phyloP scores from a whole-genome alignment of 92 coral and sea anemone genomes.

The Anthopleura xanthogrammica region DNA sequence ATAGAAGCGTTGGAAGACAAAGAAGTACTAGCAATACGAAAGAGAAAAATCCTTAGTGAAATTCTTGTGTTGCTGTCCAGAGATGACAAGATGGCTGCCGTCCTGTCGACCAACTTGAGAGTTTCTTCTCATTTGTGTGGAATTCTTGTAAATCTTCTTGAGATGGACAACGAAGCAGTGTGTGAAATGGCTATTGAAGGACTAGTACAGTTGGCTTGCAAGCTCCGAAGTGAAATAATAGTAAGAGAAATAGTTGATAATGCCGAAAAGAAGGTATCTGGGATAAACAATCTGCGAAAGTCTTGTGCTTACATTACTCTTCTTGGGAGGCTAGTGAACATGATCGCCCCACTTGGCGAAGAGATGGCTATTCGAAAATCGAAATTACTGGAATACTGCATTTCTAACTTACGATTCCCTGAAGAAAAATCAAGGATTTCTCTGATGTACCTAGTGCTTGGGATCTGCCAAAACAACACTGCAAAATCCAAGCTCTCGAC shows the following conservation, averaged over 20 bases:
- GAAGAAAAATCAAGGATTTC: conserved; percentile 70
- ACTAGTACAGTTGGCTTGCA: conserved; percentile 49
- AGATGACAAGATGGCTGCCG: conserved; percentile 41
- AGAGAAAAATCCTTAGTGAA: conserved; percentile 80
- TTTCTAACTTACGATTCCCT: conserved; percentile 57
- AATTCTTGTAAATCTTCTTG: conserved; percentile 57
- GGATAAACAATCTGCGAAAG: conserved; percentile 66
- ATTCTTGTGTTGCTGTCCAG: conserved; percentile 58
- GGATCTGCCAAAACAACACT: conserved; percentile 51
- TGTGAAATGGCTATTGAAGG: conserved; percentile 62
- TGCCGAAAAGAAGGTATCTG: conserved; percentile 44
- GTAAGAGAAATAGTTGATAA: conserved; percentile 72
- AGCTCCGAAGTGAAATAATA: conserved; percentile 61
- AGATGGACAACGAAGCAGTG: conserved; percentile 55
- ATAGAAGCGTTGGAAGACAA: conserved; percentile 78
- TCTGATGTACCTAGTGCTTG: conserved; percentile 59
- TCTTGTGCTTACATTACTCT: conserved; percentile 64
- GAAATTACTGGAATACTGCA: conserved; percentile 48
- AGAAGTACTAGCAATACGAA: conserved; percentile 61
- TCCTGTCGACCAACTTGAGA: conserved; percentile 45
- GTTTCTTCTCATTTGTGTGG: conserved; percentile 64
- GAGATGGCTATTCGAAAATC: conserved; percentile 38
- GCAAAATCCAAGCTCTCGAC: conserved; percentile 33
- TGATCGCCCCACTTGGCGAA: conserved; percentile 57
- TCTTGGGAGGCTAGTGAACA: conserved; percentile 71